Percentiles rank a stretch among this genome's conserved stretches.
Conservation (phyloP, 2,888 invertebrate genomes). For the Chirona hameri region DNA sequence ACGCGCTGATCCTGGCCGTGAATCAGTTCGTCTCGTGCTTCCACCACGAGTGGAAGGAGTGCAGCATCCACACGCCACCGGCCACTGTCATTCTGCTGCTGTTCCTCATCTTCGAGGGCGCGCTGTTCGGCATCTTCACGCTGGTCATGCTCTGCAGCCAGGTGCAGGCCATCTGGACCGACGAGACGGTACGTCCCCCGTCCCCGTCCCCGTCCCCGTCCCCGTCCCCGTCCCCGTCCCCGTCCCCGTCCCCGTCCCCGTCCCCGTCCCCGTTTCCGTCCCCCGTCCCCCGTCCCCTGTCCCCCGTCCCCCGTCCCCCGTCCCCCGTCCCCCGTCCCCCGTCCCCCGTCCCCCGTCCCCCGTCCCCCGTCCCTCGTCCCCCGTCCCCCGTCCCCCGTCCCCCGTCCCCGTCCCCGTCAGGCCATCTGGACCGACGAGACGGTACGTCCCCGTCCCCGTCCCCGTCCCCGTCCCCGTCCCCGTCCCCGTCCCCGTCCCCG, state of each 20-base stretch:
- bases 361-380: conserved; percentile 43
- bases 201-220: too few species aligned
- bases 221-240: too few species aligned
- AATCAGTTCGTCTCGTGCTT: conserved; percentile 93
- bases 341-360: too few species aligned
- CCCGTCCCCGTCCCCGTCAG: conserved; percentile 46
- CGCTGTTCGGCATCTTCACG: conserved; percentile 96
- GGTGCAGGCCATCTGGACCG: conserved; percentile 94
- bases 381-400: too few species aligned
- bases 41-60: conserved; percentile 89
- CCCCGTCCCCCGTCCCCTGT: conserved; percentile 43
- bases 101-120: conserved; percentile 87
- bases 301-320: too few species aligned
- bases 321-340: conserved; percentile 43
- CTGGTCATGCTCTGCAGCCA: conserved; percentile 96
- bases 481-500: too few species aligned
- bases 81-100: conserved; percentile 88
- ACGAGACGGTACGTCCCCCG: conserved; percentile 75
- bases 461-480: too few species aligned
- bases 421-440: conserved; percentile 99
- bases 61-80: conserved; percentile 89
- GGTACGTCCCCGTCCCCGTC: too few species aligned
- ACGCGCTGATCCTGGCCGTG: conserved; percentile 84
- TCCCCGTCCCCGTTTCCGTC: conserved; percentile 43
- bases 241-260: too few species aligned